These are phyloP conservation scores for Herminia tarsipennalis DNA, from an alignment of 2,888 invertebrate species.

Conservation along the genomic window DNA sequence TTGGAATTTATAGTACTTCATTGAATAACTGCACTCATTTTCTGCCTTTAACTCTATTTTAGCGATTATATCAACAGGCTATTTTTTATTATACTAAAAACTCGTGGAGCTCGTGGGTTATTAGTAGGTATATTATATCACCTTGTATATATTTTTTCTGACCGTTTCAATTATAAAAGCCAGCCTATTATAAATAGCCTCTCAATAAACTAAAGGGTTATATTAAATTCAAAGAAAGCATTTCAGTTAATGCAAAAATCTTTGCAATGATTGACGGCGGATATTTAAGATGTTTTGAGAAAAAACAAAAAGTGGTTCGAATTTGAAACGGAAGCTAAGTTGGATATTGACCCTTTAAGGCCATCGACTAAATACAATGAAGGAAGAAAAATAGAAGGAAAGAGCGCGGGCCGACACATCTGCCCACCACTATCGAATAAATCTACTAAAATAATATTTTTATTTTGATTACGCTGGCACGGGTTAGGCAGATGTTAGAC, in stretches of 20 bases:
- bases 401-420: conserved; percentile 72
- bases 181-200: conserved; percentile 4
- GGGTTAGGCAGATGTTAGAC: conserved; percentile 81
- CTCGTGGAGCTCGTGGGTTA: no score
- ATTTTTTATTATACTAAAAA: no score
- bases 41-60: no score
- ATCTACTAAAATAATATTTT: conserved; percentile 85
- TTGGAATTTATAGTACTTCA: no score
- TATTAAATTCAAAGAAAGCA: conserved; percentile 38
- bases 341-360: conserved; percentile 78
- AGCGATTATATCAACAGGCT: no score
- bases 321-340: conserved; percentile 74
- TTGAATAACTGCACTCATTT: no score
- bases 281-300: conserved; percentile 70
- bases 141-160: no score
- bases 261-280: conserved; percentile 58
- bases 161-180: no score
- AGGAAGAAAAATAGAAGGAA: conserved; percentile 77
- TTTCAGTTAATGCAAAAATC: conserved; percentile 38
- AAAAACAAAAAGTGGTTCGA: conserved; percentile 67
- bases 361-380: conserved; percentile 75
- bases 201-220: conserved; percentile 17
- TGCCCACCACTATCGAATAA: conserved; percentile 83
- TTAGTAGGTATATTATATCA: no score
- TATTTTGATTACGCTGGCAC: conserved; percentile 82